A percentile compares a stretch with the other conserved stretches of the same genome.
Evolutionary conservation across 2,113 vertebrate species (phyloP).

Genomic region (Ptilonorhynchus violaceus): DNA sequence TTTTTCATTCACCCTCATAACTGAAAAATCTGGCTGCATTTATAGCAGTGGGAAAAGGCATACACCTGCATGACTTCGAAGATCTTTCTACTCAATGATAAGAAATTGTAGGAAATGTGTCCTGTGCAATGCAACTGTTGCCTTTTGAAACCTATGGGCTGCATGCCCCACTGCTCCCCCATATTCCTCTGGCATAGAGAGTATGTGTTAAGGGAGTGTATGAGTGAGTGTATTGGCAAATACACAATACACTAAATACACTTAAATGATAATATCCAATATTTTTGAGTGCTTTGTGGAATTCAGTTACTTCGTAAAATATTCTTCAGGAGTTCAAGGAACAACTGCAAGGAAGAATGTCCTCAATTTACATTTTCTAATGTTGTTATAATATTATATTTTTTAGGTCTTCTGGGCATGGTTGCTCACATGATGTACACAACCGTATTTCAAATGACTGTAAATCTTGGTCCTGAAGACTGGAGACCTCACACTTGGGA

Average conservation of each 20-base stretch:
- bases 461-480: slow-evolving; percentile 95
- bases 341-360: not conserved
- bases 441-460: slow-evolving; percentile 95
- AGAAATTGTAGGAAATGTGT: not conserved
- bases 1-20: not conserved
- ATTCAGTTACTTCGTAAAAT: not conserved
- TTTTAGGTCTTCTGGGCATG: slow-evolving; percentile 92
- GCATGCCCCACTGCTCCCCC: not conserved
- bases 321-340: not conserved
- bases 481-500: slow-evolving; percentile 98
- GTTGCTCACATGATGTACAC: slow-evolving; percentile 99
- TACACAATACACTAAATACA: not conserved
- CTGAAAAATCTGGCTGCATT: not conserved
- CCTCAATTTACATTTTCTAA: not conserved
- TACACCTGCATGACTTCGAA: not conserved
- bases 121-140: not conserved
- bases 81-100: not conserved
- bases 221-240: not conserved
- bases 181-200: no score
- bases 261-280: not conserved
- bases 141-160: not conserved
- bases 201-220: not conserved
- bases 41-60: not conserved
- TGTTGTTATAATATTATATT: not conserved
- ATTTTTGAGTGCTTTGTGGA: not conserved